Evolutionary conservation across 2,113 vertebrate species (phyloP).

Genomic region (Aptenodytes forsteri): DNA sequence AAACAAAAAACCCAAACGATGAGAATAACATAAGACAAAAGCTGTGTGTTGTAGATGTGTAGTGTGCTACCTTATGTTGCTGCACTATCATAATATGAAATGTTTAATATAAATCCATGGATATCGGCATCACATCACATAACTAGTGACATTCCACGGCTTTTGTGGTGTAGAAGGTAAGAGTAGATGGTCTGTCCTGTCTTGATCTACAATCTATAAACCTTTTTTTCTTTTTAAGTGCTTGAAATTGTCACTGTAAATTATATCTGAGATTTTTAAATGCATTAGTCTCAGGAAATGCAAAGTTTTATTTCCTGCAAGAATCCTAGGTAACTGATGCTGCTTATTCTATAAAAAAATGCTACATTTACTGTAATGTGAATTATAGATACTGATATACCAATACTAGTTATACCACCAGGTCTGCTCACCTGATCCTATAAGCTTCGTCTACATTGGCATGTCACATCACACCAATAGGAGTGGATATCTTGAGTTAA

Average conservation of each 20-base stretch:
- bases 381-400: not conserved
- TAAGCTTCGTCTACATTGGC: not conserved
- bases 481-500: not conserved
- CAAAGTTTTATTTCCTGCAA: not conserved
- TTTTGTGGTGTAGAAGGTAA: not conserved
- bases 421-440: not conserved
- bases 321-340: not conserved
- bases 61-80: not conserved
- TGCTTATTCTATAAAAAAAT: not conserved
- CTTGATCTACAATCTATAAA: not conserved
- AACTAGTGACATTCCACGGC: not conserved
- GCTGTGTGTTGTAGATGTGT: not conserved
- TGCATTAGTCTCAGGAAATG: not conserved
- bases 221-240: not conserved
- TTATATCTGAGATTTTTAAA: not conserved
- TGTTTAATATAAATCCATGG: not conserved
- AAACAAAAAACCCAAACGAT: fast-evolving
- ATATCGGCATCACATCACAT: not conserved
- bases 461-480: not conserved
- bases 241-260: not conserved
- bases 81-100: not conserved
- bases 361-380: not conserved
- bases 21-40: not conserved
- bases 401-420: not conserved
- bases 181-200: not conserved